Base-by-base conservation (phyloP, 2,113 vertebrate genomes). In the Dicaeum eximium region DNA sequence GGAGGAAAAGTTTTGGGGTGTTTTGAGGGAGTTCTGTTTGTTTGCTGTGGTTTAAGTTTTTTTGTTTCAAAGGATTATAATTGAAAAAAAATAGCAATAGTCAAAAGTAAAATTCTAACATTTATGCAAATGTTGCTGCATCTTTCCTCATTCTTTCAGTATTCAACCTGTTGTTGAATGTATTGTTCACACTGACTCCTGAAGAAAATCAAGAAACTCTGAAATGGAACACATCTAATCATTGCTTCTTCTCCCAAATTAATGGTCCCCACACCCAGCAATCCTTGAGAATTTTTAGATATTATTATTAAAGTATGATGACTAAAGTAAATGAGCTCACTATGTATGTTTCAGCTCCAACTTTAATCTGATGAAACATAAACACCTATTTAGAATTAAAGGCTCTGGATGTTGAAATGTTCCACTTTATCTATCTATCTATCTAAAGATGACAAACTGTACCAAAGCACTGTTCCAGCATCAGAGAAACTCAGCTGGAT, bases 21-120 rank as follows among this genome's bases (percentile, higher is more conserved):
- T 61, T 61, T 38, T 9, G 37, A 11, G 8, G 20, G 3, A 0
- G 15, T 8, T 37, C 47, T 24, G 6, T 56, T 73, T 57, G 7
- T 44, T 33, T 35, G 6, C 25, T 35, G 12, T n/a, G 8, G 3
- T 19, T 44, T 38, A 28, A 2, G 0, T 31, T 5, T 24, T 6
- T 74, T 54, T 53, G 11, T 48, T 44, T 51, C 8, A 24, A 75
- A 37, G 9, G 1, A 4, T 70, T 53, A 37, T 35, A 73, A 58
- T 12, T 65, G 11, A 14, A 93, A 60, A 40, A 77, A 50, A 27
- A 1, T 8, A 20, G 1, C 31, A 33, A 20, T 11, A 33, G 5
- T 61, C 6, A 25, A 50, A 77, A 33, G 7, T 57, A 31, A 66
- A 88, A 77, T 64, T 66, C 9, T 40, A 28, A 58, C 2, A 17